Evolutionary conservation across 2,113 vertebrate genomes (phyloP).

Genomic region (Cephalopholis sonnerati): DNA sequence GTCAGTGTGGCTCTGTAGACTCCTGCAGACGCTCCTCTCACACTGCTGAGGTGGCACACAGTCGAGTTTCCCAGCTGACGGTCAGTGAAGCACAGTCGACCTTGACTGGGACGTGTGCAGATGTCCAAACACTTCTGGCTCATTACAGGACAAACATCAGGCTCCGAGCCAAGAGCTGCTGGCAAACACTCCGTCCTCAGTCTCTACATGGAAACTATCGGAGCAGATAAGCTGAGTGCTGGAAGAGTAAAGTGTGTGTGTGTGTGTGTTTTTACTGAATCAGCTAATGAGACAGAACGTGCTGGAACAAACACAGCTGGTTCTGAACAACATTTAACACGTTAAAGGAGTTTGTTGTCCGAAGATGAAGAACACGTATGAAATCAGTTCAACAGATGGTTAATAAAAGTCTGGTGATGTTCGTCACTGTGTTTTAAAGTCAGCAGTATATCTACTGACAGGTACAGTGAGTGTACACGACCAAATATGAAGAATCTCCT

Average conservation of each 20-base stretch:
- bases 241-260: not conserved
- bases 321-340: not conserved
- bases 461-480: not conserved
- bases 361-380: not conserved
- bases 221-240: slow-evolving; percentile 42
- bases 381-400: too few relatives aligned
- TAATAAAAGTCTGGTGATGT: not conserved
- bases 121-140: slow-evolving; percentile 47
- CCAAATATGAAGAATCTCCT: too few relatives aligned
- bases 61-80: not conserved
- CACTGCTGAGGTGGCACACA: not conserved
- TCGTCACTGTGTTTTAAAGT: not conserved
- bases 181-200: slow-evolving; percentile 8
- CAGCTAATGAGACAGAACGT: slow-evolving; percentile 29
- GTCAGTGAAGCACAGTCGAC: not conserved
- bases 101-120: slow-evolving; percentile 45
- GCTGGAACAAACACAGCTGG: slow-evolving; percentile 35
- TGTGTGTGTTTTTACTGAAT: slow-evolving; percentile 3
- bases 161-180: slow-evolving; percentile 2
- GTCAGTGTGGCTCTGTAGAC: not conserved
- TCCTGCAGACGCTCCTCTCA: not conserved
- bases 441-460: not conserved
- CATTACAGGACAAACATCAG: slow-evolving; percentile 62
- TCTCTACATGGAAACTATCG: slow-evolving; percentile 26
- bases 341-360: not conserved